Percentiles rank a stretch among this genome's conserved stretches.
These are phyloP conservation scores for Megalops cyprinoides DNA, from an alignment of 2,797 vertebrate species.

Conservation along the genomic window DNA sequence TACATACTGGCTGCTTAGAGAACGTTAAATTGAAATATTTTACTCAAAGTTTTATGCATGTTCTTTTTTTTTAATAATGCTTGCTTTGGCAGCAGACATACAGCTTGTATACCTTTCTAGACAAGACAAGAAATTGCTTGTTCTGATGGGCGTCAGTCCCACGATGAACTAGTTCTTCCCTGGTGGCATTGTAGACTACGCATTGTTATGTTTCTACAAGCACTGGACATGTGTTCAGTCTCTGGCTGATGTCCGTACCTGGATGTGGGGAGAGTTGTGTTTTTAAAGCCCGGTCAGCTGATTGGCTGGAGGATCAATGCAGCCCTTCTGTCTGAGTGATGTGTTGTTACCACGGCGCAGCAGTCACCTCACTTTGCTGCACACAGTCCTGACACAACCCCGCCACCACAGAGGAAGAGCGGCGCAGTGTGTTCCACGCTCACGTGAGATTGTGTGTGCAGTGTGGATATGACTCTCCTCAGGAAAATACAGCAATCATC, in stretches of 20 bases:
- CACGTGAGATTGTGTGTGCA: neutral
- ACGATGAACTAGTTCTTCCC: neutral
- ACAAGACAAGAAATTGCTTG: neutral
- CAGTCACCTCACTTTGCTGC: neutral
- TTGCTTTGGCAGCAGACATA: neutral
- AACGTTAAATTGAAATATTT: neutral
- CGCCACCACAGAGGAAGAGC: neutral
- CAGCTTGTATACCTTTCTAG: neutral
- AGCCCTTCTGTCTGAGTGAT: neutral
- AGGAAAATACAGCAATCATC: neutral
- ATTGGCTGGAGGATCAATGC: neutral
- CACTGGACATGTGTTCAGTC: neutral
- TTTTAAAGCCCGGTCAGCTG: neutral
- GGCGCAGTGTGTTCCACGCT: neutral
- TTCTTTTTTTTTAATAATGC: neutral
- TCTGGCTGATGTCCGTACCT: neutral
- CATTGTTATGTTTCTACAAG: neutral
- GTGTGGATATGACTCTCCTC: neutral
- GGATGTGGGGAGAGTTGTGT: neutral
- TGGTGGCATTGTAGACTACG: neutral
- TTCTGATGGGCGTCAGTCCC: neutral
- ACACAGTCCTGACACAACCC: neutral
- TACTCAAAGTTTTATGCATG: neutral
- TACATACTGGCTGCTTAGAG: constrained; percentile 15
- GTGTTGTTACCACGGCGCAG: neutral